phyloP scores from a whole-genome alignment of 1,140 invertebrate species.

The Drosophila oshimai region DNA sequence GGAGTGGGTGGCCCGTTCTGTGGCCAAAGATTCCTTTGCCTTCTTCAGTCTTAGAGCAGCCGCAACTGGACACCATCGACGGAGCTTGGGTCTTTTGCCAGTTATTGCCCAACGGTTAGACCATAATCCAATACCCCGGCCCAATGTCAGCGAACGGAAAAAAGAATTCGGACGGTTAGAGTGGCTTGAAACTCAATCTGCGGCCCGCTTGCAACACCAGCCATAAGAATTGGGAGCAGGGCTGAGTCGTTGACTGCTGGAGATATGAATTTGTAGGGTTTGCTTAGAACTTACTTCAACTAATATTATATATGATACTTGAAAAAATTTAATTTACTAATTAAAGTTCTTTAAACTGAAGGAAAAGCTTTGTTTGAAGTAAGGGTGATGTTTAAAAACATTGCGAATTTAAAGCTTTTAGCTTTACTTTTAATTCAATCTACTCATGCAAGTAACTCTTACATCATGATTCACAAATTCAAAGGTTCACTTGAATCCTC shows the following conservation, averaged over 20 bases:
- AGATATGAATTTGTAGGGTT: conserved; percentile 3
- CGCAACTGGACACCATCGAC: conserved; percentile 15
- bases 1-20: not conserved
- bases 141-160: conserved; percentile 34
- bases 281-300: not conserved
- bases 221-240: conserved; percentile 29
- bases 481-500: too few relatives aligned
- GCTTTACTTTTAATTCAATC: too few relatives aligned
- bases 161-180: not conserved
- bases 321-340: too few relatives aligned
- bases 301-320: not conserved
- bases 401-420: too few relatives aligned
- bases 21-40: conserved; percentile 4
- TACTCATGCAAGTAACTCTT: too few relatives aligned
- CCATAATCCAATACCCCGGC: conserved; percentile 28
- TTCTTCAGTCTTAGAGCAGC: not conserved
- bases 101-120: conserved; percentile 33
- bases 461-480: too few relatives aligned
- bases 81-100: conserved; percentile 1
- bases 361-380: too few relatives aligned
- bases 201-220: conserved; percentile 17
- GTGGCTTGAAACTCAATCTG: conserved; percentile 21
- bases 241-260: conserved; percentile 7
- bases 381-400: too few relatives aligned
- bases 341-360: not conserved